These are phyloP conservation scores for Palythoa caribaeorum DNA, from an alignment of 92 coral and sea anemone genomes.

Conservation along the genomic window DNA sequence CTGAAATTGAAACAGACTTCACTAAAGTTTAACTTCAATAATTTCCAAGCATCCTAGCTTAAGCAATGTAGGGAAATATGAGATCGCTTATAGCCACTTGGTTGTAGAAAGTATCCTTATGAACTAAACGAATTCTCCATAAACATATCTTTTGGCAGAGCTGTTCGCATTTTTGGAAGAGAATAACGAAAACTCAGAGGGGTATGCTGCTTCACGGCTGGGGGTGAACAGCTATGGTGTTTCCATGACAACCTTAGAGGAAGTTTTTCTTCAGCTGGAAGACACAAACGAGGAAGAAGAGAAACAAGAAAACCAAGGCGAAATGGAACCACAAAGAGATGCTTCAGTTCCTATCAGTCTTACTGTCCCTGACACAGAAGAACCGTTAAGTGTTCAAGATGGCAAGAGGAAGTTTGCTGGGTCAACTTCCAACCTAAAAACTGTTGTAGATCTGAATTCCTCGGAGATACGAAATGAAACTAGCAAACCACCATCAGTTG, in stretches of 20 bases:
- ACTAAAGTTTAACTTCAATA: too few relatives aligned
- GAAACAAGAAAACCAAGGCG: slow-evolving; percentile 15
- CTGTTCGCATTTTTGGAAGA: slow-evolving; percentile 81
- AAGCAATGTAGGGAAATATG: too few relatives aligned
- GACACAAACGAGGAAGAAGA: slow-evolving; percentile 72
- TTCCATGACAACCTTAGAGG: slow-evolving; percentile 96
- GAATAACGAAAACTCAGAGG: slow-evolving; percentile 69
- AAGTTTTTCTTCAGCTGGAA: slow-evolving; percentile 90
- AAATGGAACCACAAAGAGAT: not conserved
- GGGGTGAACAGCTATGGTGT: slow-evolving; percentile 93
- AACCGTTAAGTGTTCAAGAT: slow-evolving; percentile 41
- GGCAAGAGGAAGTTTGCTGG: slow-evolving; percentile 43
- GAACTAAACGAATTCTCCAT: not conserved
- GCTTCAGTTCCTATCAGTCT: not conserved
- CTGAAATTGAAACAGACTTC: too few relatives aligned
- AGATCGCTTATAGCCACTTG: not conserved
- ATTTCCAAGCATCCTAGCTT: too few relatives aligned
- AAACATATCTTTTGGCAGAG: slow-evolving; percentile 43
- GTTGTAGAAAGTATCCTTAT: not conserved
- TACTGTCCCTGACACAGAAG: slow-evolving; percentile 24
- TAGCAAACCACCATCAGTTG: slow-evolving; percentile 44
- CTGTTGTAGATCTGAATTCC: slow-evolving; percentile 74
- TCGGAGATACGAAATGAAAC: slow-evolving; percentile 51
- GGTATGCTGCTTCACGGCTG: slow-evolving; percentile 69
- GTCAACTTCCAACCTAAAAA: slow-evolving; percentile 33